Evolutionary conservation across 2,888 invertebrate genomes (phyloP), one percentile per base, ranked within the genome.

Genomic region (Dryococelus australis): DNA sequence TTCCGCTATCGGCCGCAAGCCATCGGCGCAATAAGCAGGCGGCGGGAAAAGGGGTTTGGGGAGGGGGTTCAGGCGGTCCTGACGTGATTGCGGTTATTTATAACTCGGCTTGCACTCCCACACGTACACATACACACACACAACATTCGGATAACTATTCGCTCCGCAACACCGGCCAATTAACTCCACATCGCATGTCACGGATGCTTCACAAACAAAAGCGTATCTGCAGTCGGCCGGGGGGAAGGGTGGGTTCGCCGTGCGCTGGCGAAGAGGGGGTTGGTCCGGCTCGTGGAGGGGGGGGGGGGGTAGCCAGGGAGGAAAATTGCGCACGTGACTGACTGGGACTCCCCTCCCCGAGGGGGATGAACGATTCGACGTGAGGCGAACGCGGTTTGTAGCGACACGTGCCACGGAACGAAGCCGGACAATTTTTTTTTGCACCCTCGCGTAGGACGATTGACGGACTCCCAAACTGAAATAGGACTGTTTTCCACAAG

Each of bases 171-270:
- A 65, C 65, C 24, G 65, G 65, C 65, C 65, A 65, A 65, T 65
- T 65, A 65, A 65, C 65, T 65, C n/a, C 65, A 20, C 65, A 65
- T 65, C 65, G 65, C 65, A n/a, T 65, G 65, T 65, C 65, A n/a
- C 65, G 65, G 65, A 20, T n/a, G 65, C 65, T 65, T 65, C 65
- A 65, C 65, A 65, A 65, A 65, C 10, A 65, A 65, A 65, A 65
- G 65, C 65, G 65, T n/a, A 65, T 65, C 65, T 8, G 13, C 10
- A 20, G 8, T n/a, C 1, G 65, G 8, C 10, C 1, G 20, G 65
- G 4, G 20, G 65, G 16, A 8, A n/a, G 65, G 65, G n/a, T 24
- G n/a, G n/a, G 24, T 10, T 65, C 4, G 65, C 6, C 1, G n/a
- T 65, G 47, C 12, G 47, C 0, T 0, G 24, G 65, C 24, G 16